Base-by-base conservation (phyloP, 2,797 vertebrate species). In the Eulemur albifrons region DNA sequence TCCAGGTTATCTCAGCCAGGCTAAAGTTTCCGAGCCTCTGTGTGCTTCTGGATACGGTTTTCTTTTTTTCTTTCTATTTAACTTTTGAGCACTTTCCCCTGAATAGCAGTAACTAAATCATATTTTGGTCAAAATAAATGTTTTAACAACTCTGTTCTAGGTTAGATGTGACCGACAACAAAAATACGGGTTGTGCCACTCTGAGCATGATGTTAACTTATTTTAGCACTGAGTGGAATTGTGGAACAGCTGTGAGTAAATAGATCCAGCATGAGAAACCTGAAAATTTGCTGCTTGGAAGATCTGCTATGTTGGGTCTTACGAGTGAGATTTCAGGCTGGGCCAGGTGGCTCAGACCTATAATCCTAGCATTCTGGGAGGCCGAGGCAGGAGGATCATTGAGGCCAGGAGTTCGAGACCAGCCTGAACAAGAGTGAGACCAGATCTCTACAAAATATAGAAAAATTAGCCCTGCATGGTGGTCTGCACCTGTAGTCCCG, bases 121-220 rank as follows among this genome's bases (percentile, higher is more conserved):
- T 80, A 61, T 32, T 93, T 96, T 63, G 50, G 65, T 23, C 61
- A 85, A 43, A 57, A 8, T 48, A 72, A 43, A 12, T 63, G 40
- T 59, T 50, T 84, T 57, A 40, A 57, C 15, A 38, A 81, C 40
- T 57, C 57, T n/a, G 27, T n/a, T 90, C 54, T 83, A 80, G 67
- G 2, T 77, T 90, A 84, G 48, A 7, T 61, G 43, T 96, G 75
- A 82, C 32, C 69, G 69, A 20, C 35, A 76, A 14, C 52, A 75
- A 9, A 59, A 30, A 50, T 11, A 9, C 1, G 7, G 32, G 50
- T 54, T 8, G 32, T 52, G n/a, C 48, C 48, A 15, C n/a, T 54
- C 40, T 61, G 35, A 61, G 63, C 38, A 13, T 40, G 35, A 7
- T 10, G 0, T 17, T 50, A 7, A 8, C 32, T 50, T 7, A 76